Evolutionary conservation across 2,797 vertebrate species (phyloP).

Genomic region (Ctenopoma kingsleyae): DNA sequence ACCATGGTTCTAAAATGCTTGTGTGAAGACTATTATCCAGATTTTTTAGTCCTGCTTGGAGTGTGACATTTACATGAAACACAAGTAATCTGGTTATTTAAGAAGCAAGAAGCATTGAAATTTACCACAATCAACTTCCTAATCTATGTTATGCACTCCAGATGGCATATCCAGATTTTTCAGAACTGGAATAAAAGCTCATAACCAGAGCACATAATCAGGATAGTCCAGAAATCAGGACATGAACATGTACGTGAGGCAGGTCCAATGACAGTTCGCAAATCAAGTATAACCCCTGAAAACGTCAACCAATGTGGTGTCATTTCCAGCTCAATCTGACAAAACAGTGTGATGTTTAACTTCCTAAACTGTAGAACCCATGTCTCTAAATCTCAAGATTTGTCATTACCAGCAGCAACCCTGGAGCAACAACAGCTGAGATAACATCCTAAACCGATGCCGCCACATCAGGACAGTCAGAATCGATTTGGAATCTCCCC

Average conservation of each 20-base stretch:
- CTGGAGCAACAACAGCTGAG: background rate
- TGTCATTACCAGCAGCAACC: background rate
- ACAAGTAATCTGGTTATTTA: background rate
- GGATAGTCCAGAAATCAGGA: background rate
- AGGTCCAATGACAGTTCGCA: background rate
- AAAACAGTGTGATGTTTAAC: background rate
- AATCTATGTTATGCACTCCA: background rate
- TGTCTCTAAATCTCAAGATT: background rate
- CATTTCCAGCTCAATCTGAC: constrained; percentile 7
- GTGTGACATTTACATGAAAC: background rate
- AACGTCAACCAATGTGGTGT: background rate
- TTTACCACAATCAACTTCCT: too few relatives aligned
- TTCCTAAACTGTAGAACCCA: background rate
- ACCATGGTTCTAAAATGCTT: background rate
- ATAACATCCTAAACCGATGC: constrained; percentile 13
- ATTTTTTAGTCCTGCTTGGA: too few relatives aligned
- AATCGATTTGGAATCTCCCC: constrained; percentile 16
- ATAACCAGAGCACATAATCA: background rate
- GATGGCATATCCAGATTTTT: background rate
- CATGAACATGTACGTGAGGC: background rate
- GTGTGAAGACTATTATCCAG: background rate
- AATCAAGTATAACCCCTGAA: background rate
- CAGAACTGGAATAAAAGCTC: too few relatives aligned
- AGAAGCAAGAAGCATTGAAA: too few relatives aligned
- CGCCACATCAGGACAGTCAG: background rate